Evolutionary conservation across 2,113 vertebrate species (phyloP), one percentile per base, ranked within the genome.

Genomic region (Ceyx melanurus): DNA sequence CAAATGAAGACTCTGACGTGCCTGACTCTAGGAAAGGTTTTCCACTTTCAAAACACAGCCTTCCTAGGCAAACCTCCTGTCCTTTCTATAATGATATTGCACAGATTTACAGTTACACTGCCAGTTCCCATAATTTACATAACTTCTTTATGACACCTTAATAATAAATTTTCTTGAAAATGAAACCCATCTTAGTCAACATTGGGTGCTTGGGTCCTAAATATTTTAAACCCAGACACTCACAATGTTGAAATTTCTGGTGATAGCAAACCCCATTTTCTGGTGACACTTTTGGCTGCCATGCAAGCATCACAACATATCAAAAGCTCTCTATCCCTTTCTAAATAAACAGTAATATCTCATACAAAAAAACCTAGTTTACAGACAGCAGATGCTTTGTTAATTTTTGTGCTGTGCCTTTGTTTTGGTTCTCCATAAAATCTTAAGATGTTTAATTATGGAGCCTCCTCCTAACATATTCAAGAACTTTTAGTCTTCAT

Each of bases 311-410:
- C 70, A 73, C 23, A 57, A 65, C 5, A 14, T 46, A 48, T 14
- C 8, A 72, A 64, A 56, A 67, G 4, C 35, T 82, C 70, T 82
- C 42, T 40, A 6, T 46, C 10, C 6, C 8, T 68, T 87, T 56
- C 61, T 74, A 78, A 65, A 62, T n/a, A 57, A 71, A 6, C 26
- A 67, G 31, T 40, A 82, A 20, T 57, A 2, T 64, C 61, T 71
- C 0, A 0, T 75, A 7, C 61, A 66, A 22, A 46, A 56, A 74
- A 33, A 0, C 5, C 37, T 9, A 6, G 14, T 88, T 88, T 76
- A 19, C 33, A 91, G 10, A 17, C n/a, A 64, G 43, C 5, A 51
- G 53, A 37, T 18, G 9, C 43, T 72, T 51, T 46, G 13, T 50
- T 82, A 33, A 56, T 7, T 61, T 78, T 64, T 75, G 11, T 62